These are phyloP conservation scores for Nyctibius bracteatus DNA, from an alignment of 2,113 vertebrate genomes.

Conservation along the genomic window DNA sequence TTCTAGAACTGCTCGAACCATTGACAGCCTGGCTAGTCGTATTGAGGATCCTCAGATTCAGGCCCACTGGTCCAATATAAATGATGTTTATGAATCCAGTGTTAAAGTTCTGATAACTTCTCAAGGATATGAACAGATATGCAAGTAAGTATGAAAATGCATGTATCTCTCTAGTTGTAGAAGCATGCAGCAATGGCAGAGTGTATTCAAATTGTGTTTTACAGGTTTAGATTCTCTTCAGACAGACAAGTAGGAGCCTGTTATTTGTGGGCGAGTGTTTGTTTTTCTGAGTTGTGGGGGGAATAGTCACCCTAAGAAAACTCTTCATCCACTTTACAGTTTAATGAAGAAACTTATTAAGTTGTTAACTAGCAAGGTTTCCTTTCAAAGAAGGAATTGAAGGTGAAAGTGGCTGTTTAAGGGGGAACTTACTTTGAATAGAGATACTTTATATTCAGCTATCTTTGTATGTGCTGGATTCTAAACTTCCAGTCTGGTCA, in stretches of 20 bases:
- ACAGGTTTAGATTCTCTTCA: not conserved
- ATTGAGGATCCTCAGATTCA: constrained; percentile 98
- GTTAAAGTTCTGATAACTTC: constrained; percentile 99
- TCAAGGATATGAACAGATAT: constrained; percentile 98
- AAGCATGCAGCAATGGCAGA: not conserved
- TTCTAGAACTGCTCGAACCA: constrained; percentile 90
- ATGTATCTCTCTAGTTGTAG: not conserved
- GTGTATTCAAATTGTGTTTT: not conserved
- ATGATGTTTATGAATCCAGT: constrained; percentile 96
- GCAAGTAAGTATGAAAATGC: constrained; percentile 86
- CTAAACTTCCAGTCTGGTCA: not conserved
- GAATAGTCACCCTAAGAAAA: not conserved
- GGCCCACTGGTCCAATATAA: constrained; percentile 98
- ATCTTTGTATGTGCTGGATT: not conserved
- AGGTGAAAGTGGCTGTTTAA: not conserved
- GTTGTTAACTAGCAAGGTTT: not conserved
- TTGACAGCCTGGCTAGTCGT: constrained; percentile 92
- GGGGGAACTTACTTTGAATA: not conserved
- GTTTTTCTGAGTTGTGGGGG: not conserved
- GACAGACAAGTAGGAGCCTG: not conserved
- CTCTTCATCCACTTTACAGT: not conserved
- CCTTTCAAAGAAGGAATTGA: not conserved
- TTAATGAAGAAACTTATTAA: not conserved
- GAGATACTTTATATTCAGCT: not conserved
- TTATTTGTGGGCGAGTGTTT: not conserved